Conservation (phyloP, 2,888 invertebrate species). For the Diaphora mendica region DNA sequence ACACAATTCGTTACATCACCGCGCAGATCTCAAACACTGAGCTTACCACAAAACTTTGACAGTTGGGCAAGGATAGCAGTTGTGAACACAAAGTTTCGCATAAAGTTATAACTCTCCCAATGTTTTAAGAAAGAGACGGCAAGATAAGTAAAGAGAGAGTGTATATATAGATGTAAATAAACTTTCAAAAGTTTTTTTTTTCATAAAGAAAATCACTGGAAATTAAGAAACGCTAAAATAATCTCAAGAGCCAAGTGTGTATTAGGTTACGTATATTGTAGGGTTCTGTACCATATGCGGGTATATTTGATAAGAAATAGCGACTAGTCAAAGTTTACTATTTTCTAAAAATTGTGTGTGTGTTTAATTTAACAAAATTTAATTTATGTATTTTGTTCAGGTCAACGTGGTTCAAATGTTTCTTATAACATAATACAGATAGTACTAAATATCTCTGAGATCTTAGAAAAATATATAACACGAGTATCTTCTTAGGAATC, state of each 20-base stretch:
- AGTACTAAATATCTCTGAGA: too few relatives aligned
- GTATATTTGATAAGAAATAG: too few relatives aligned
- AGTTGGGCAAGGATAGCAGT: constrained; percentile 8
- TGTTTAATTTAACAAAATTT: too few relatives aligned
- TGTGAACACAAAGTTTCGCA: constrained; percentile 6
- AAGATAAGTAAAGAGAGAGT: too few relatives aligned
- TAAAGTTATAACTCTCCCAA: constrained; percentile 5
- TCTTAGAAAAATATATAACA: too few relatives aligned
- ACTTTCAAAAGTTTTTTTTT: neutral
- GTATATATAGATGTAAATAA: neutral
- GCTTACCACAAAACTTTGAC: constrained; percentile 17
- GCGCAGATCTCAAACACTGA: constrained; percentile 6
- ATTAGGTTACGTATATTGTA: neutral
- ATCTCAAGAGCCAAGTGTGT: neutral
- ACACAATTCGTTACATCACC: constrained; percentile 6
- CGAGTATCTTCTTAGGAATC: neutral
- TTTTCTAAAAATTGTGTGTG: too few relatives aligned
- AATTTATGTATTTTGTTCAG: too few relatives aligned
- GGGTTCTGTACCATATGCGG: neutral
- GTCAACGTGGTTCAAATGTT: too few relatives aligned
- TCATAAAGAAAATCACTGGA: neutral
- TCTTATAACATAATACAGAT: too few relatives aligned
- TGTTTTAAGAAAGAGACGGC: constrained; percentile 1
- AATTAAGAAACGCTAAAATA: neutral
- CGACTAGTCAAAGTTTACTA: too few relatives aligned